phyloP scores from a whole-genome alignment of 2,113 vertebrate genomes.

The Nettapus auritus region DNA sequence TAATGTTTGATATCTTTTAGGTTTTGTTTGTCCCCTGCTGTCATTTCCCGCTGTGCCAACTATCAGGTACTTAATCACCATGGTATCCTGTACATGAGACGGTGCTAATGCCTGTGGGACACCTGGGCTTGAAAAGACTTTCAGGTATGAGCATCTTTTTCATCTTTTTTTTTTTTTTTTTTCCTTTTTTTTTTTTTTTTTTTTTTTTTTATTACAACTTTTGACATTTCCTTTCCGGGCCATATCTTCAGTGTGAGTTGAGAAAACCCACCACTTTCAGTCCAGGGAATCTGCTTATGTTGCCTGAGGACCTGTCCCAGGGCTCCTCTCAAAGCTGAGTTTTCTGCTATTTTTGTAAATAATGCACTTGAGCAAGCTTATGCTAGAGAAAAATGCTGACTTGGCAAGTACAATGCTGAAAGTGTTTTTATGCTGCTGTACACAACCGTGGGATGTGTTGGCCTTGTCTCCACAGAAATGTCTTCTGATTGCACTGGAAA shows the following conservation, averaged over 20 bases:
- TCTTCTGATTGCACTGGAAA: background rate
- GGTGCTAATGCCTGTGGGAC: rapidly evolving
- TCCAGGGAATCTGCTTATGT: background rate
- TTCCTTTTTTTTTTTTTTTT: background rate
- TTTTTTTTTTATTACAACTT: background rate
- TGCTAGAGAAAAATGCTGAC: background rate
- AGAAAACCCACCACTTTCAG: rapidly evolving
- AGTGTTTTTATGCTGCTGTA: background rate
- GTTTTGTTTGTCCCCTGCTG: background rate
- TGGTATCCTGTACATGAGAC: rapidly evolving
- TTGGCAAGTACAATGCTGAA: background rate
- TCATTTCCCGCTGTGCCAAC: background rate
- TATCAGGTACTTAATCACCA: rapidly evolving
- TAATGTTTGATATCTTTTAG: background rate
- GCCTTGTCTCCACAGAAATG: background rate
- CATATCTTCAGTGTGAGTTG: rapidly evolving
- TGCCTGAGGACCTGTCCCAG: background rate
- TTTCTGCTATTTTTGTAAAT: background rate
- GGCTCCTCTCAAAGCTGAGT: background rate
- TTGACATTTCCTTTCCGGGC: background rate
- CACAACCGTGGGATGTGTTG: background rate
- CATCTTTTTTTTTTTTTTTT: background rate
- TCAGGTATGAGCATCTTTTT: background rate
- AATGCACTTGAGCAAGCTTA: background rate
- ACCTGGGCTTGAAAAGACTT: rapidly evolving